Evolutionary conservation across 2,888 invertebrate species (phyloP), one percentile per base, ranked within the genome.

Genomic region (Myathropa florea): DNA sequence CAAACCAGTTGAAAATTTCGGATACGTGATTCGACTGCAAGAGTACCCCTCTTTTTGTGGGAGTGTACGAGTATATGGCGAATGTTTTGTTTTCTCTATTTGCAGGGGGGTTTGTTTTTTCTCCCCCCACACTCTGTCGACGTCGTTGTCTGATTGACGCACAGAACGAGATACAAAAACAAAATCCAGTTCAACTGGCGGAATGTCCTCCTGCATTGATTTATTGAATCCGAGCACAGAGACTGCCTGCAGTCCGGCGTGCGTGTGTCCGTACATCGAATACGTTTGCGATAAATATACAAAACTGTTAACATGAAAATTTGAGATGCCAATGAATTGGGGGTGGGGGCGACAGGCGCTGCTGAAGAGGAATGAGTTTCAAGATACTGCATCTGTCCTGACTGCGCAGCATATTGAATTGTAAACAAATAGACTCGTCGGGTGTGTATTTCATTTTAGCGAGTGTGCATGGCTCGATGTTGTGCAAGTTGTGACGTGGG

Each of bases 1-100:
- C 85, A 82, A 82, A 86, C 77, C 82, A 75, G 82, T 86, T 86
- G 85, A 82, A 78, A 86, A 86, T 86, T 85, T 82, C 70, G 30
- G 61, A 86, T 78, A 86, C 85, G 85, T 86, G 85, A 86, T 86
- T 75, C 72, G 78, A 82, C 73, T 86, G 81, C 81, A 59, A 72
- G 81, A 64, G 28, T 28, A 36, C 65, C 67, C 65, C 33, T 55
- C 53, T 76, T 80, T n/a, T 80, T 72, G 61, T 30, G n/a, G 36
- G n/a, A 7, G 18, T 7, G 53, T 30, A 21, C 46, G n/a, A n/a
- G 67, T 67, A 65, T 21, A 28, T 21, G 59, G 39, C 33, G 14
- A 33, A 23, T 64, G 18, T 36, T 68, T 75, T 70, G 75, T 60
- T 76, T 76, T 65, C 36, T 68, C 9, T 46, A 36, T 61, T 61